phyloP scores from a whole-genome alignment of 2,888 invertebrate genomes.

The Hyalella azteca region DNA sequence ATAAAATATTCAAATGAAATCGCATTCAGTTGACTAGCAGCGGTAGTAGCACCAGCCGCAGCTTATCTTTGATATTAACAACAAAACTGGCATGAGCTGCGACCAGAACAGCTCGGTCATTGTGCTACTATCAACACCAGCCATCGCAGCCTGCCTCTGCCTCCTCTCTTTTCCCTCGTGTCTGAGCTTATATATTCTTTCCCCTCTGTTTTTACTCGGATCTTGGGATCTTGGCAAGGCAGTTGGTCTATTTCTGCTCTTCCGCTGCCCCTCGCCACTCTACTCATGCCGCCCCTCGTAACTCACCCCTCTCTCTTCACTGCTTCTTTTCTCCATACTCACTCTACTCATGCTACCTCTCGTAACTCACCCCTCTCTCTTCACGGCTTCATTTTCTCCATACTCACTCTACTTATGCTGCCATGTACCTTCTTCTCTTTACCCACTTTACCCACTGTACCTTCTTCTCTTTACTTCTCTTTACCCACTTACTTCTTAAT shows the following conservation, averaged over 20 bases:
- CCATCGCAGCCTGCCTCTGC: background rate
- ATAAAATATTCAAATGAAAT: no score
- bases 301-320: background rate
- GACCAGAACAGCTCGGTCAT: background rate
- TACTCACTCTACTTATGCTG: background rate
- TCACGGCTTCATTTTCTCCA: background rate
- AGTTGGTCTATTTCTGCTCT: conserved; percentile 1
- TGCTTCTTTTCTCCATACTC: background rate
- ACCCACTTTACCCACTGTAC: background rate
- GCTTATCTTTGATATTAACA: conserved; percentile 8
- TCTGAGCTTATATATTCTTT: no score
- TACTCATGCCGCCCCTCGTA: background rate
- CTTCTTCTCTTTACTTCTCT: background rate
- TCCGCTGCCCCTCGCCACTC: background rate
- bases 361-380: no score
- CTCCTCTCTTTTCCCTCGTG: background rate
- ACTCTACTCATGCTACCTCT: background rate
- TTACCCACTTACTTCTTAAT: no score
- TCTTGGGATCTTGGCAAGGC: background rate
- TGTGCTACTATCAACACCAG: background rate
- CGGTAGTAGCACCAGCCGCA: no score
- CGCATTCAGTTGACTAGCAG: no score
- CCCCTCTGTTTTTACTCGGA: background rate
- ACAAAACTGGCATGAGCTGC: background rate
- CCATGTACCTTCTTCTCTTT: background rate